A percentile compares a stretch with the other conserved stretches of the same genome.
Conservation (phyloP, 2,888 invertebrate species). For the Corbicula japonica region DNA sequence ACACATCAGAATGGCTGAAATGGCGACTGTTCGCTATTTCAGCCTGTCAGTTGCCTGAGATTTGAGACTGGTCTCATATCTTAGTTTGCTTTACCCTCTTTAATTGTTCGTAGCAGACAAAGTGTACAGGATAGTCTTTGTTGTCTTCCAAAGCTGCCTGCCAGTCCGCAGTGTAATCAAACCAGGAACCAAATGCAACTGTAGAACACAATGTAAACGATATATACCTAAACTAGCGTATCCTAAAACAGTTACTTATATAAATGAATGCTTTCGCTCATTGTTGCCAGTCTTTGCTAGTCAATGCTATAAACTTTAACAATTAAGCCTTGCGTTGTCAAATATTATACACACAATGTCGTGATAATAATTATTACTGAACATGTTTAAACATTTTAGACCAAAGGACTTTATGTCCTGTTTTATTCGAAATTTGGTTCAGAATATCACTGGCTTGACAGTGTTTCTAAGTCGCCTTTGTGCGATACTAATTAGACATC, state of each 20-base stretch:
- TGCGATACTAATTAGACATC: no score
- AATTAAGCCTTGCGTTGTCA: background rate
- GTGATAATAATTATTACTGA: no score
- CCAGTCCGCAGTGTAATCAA: conserved; percentile 57
- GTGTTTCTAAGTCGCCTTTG: no score
- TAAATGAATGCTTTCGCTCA: background rate
- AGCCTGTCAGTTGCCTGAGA: no score
- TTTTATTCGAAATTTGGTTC: no score
- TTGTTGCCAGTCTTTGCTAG: background rate
- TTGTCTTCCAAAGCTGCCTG: conserved; percentile 36
- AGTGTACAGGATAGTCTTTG: conserved; percentile 57
- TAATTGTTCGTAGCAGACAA: conserved; percentile 54
- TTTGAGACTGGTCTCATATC: no score
- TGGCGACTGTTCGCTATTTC: no score
- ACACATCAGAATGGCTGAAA: no score
- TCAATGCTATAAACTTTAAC: background rate
- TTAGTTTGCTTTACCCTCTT: conserved; percentile 43
- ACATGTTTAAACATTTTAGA: no score
- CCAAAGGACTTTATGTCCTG: no score
- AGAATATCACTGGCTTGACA: no score
- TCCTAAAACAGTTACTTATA: background rate
- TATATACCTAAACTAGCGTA: background rate
- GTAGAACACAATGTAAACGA: background rate
- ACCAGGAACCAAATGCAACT: conserved; percentile 67
- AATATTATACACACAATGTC: background rate